A percentile compares a stretch with the other conserved stretches of the same genome.
Conservation (phyloP, 30 jellyfish, hydroid and myxozoan genomes). For the Aurelia aurita complex sp. Pacific region DNA sequence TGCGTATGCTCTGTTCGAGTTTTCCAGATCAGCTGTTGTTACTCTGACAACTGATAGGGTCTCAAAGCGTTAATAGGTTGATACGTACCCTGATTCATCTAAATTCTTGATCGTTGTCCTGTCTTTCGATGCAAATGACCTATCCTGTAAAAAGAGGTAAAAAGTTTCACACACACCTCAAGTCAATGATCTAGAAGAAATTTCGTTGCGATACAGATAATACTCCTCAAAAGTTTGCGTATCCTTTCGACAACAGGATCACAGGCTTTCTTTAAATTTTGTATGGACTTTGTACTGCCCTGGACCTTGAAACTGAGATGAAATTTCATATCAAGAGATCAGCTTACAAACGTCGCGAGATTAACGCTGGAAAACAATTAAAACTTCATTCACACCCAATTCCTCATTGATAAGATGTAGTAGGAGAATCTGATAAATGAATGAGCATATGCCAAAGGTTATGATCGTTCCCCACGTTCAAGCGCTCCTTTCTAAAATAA, state of each 20-base stretch:
- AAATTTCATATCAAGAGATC: not conserved
- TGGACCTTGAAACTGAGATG: no score
- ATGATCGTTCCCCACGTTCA: no score
- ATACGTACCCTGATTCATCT: not conserved
- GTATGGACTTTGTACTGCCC: no score
- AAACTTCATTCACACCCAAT: not conserved
- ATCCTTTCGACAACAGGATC: not conserved
- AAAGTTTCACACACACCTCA: not conserved
- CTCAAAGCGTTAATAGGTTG: not conserved
- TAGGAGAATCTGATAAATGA: no score
- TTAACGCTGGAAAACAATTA: not conserved
- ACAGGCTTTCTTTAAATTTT: not conserved
- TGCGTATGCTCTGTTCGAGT: no score
- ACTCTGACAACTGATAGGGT: not conserved
- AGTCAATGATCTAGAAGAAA: not conserved
- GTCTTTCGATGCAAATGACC: conserved; percentile 11
- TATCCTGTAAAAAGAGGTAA: not conserved
- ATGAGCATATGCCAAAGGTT: no score
- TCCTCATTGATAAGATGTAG: no score
- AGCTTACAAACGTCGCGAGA: not conserved
- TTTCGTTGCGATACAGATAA: not conserved
- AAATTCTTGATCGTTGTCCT: not conserved
- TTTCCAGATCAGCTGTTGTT: no score
- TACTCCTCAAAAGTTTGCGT: not conserved
- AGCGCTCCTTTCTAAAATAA: no score